phyloP scores from a whole-genome alignment of 1,140 invertebrate species.

The Belonocnema kinseyi region DNA sequence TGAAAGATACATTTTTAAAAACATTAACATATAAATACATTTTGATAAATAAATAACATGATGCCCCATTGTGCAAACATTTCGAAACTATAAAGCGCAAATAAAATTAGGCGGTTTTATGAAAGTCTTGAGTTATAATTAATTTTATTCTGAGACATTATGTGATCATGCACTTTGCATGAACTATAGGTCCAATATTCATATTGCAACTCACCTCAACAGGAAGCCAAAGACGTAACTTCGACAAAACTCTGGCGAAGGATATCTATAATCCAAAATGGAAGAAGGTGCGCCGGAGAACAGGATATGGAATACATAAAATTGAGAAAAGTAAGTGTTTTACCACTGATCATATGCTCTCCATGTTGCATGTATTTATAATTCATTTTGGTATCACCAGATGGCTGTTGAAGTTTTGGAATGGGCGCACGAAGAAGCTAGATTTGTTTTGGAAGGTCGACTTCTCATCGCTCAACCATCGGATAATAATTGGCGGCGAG shows the following conservation, averaged over 20 bases:
- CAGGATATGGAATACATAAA: constrained; percentile 92
- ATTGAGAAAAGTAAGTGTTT: constrained; percentile 81
- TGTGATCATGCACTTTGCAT: no score
- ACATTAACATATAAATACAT: no score
- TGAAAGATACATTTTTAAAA: no score
- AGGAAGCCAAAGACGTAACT: constrained; percentile 92
- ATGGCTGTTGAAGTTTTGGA: constrained; percentile 94
- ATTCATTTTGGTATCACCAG: constrained; percentile 66
- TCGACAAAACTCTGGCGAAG: constrained; percentile 91
- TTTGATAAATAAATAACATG: no score
- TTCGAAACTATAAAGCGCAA: no score
- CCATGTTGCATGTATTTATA: constrained; percentile 26
- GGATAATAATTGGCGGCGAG: constrained; percentile 92
- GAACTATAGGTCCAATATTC: constrained; percentile 33
- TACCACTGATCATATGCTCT: constrained; percentile 10
- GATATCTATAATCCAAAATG: constrained; percentile 87
- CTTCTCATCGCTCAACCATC: constrained; percentile 90
- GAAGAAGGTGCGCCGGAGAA: constrained; percentile 83
- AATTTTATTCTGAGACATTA: no score
- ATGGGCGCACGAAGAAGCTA: constrained; percentile 94
- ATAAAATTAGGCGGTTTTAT: no score
- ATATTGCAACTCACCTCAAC: not conserved
- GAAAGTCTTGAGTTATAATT: no score
- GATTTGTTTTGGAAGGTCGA: constrained; percentile 91
- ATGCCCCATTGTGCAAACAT: no score